These are phyloP conservation scores for Tichodroma muraria DNA, from an alignment of 2,113 vertebrate genomes.

Conservation along the genomic window DNA sequence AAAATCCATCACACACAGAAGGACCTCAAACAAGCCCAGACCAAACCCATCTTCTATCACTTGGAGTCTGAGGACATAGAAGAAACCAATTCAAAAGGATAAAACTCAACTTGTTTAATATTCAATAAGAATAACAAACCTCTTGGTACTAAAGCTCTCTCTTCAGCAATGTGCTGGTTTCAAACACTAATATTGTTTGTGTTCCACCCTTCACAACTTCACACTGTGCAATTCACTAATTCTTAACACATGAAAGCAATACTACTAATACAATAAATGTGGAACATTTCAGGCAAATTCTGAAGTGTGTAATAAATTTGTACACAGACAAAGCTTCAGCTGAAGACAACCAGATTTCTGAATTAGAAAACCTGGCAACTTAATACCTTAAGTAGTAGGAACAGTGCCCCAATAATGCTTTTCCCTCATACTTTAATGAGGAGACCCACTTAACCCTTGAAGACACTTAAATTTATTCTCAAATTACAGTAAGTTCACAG, in stretches of 20 bases:
- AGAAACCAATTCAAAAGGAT: neutral
- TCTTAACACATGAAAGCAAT: neutral
- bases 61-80: neutral
- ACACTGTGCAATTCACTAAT: neutral
- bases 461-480: neutral
- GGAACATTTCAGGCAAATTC: neutral
- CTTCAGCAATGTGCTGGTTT: neutral
- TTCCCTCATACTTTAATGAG: neutral
- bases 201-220: neutral
- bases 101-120: neutral
- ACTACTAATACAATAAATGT: neutral
- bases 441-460: neutral
- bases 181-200: neutral
- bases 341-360: neutral
- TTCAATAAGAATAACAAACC: neutral
- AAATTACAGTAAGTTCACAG: neutral
- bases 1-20: neutral
- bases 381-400: neutral
- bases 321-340: neutral
- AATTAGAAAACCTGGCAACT: neutral
- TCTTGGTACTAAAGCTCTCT: neutral
- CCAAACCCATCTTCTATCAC: neutral
- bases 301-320: neutral
- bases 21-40: neutral
- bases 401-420: neutral